phyloP scores from a whole-genome alignment of 1,140 invertebrate genomes.

The Drosophila asahinai region DNA sequence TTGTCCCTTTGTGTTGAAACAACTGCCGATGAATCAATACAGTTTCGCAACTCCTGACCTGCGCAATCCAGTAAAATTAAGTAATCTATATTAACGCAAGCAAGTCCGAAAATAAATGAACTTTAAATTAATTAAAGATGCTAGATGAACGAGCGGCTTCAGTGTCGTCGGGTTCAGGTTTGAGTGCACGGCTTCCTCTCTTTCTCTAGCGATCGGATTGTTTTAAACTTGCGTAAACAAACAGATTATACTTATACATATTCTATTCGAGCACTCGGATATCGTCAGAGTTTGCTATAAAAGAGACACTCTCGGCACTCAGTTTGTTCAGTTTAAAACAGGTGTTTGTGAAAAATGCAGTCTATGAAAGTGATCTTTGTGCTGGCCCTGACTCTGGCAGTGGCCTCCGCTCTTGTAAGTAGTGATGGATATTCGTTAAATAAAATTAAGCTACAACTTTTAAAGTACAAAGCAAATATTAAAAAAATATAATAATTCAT shows the following conservation, averaged over 20 bases:
- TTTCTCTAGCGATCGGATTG: background rate
- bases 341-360: conserved; percentile 7
- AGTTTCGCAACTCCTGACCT: conserved; percentile 1
- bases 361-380: conserved; percentile 13
- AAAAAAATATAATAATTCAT: background rate
- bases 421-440: background rate
- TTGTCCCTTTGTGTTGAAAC: background rate
- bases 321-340: conserved; percentile 4
- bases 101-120: background rate
- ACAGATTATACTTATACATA: background rate
- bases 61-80: background rate
- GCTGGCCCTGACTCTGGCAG: background rate
- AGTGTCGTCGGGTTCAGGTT: background rate
- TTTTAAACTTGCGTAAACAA: background rate
- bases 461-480: no score
- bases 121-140: background rate
- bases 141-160: background rate
- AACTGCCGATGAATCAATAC: background rate
- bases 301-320: background rate
- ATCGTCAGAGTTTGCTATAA: conserved; percentile 1
- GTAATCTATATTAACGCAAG: background rate
- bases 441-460: no score
- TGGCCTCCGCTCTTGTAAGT: conserved; percentile 1
- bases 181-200: conserved; percentile 3
- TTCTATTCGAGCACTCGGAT: background rate